A percentile compares a stretch with the other conserved stretches of the same genome.
Evolutionary conservation across 2,113 vertebrate species (phyloP).

Genomic region (Anseranas semipalmata): DNA sequence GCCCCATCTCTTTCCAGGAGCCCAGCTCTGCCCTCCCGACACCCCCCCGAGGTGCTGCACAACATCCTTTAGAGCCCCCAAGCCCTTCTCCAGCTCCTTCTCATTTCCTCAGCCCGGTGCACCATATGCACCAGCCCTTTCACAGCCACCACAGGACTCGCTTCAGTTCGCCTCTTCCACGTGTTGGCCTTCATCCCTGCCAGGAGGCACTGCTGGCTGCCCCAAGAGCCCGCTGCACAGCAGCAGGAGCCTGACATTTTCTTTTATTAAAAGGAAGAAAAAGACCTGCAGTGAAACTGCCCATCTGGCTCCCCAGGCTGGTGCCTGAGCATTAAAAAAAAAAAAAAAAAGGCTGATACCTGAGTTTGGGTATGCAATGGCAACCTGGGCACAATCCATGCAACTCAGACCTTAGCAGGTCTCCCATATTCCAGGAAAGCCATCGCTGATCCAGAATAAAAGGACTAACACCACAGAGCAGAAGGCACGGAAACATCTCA

Average conservation of each 20-base stretch:
- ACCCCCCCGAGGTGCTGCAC: background rate
- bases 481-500: background rate
- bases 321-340: background rate
- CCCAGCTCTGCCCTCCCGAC: background rate
- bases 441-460: background rate
- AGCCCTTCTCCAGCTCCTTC: background rate
- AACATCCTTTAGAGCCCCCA: background rate
- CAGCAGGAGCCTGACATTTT: background rate
- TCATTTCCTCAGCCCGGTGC: background rate
- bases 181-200: background rate
- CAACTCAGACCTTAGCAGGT: background rate
- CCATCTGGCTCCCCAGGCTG: accelerated
- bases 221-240: accelerated
- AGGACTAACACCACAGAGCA: background rate
- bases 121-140: background rate
- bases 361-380: background rate
- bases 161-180: background rate
- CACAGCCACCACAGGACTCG: background rate
- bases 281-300: background rate
- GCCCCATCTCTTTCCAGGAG: accelerated
- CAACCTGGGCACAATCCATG: background rate
- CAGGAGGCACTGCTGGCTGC: background rate
- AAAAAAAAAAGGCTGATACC: background rate
- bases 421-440: background rate
- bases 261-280: background rate